Evolutionary conservation across 2,113 vertebrate species (phyloP).

Genomic region (Psilopsiagon aurifrons): DNA sequence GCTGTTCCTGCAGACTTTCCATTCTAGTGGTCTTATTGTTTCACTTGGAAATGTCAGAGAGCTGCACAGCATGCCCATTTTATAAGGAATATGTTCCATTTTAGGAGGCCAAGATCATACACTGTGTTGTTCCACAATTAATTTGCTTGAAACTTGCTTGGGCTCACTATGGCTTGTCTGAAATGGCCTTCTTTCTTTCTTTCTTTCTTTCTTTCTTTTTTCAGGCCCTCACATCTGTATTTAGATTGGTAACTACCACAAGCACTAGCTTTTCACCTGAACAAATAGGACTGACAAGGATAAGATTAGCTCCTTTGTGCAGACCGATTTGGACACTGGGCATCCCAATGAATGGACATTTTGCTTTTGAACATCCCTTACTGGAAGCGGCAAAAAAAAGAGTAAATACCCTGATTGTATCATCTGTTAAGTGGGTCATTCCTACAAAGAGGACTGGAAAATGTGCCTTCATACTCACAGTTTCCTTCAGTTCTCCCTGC

Average conservation of each 20-base stretch:
- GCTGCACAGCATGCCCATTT: slow-evolving; percentile 13
- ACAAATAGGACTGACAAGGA: slow-evolving; percentile 32
- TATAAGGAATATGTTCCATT: slow-evolving; percentile 42
- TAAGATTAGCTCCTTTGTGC: slow-evolving; percentile 34
- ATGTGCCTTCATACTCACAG: slow-evolving; percentile 6
- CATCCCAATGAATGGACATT: slow-evolving; percentile 13
- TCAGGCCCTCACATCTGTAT: neutral
- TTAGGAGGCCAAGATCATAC: slow-evolving; percentile 57
- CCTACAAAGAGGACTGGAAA: slow-evolving; percentile 50
- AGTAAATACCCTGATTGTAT: slow-evolving; percentile 49
- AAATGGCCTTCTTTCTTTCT: neutral
- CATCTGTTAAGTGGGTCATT: slow-evolving; percentile 59
- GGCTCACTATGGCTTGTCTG: neutral
- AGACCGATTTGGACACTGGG: neutral
- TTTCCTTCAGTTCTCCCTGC: slow-evolving; percentile 11
- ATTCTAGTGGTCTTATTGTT: slow-evolving; percentile 55
- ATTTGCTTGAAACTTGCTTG: slow-evolving; percentile 55
- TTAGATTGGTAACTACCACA: neutral
- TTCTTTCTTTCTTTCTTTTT: neutral
- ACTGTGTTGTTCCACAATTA: slow-evolving; percentile 71
- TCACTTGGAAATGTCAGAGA: slow-evolving; percentile 57
- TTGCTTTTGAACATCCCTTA: slow-evolving; percentile 43
- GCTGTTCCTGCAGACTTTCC: slow-evolving; percentile 65
- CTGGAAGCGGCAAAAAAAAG: slow-evolving; percentile 13
- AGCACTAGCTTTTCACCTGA: slow-evolving; percentile 48